Evolutionary conservation across 2,888 invertebrate genomes (phyloP), one percentile per base, ranked within the genome.

Genomic region (Biston betularia): DNA sequence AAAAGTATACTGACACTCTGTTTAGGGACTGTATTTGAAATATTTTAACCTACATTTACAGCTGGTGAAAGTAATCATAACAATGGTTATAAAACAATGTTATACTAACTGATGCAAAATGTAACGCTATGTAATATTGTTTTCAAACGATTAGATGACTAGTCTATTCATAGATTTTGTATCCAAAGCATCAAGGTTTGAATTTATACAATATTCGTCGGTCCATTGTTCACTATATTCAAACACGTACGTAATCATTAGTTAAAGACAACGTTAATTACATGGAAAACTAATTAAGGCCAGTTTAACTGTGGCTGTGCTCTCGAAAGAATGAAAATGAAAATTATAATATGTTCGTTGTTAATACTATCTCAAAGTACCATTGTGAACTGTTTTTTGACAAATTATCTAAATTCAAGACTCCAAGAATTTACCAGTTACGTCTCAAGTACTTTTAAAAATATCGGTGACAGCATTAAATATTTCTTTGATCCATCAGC

Each of bases 381-480:
- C 65, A 68, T 65, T 69, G 81, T 79, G 3, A 70, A 70, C 35
- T 78, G 84, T 68, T 38, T 75, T 7, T 44, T 85, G n/a, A 64
- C 81, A 6, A 75, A 81, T 12, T 66, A 55, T 7, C 8, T 87
- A 38, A 14, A 69, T 9, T 42, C 53, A 7, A 84, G 79, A 76
- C 63, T 62, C n/a, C 53, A 38, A 42, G 44, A 42, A n/a, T 42
- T 66, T 7, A n/a, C 53, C 24, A 45, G 24, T 15, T 57, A 42
- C n/a, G 0, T 66, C 0, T 9, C 45, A 14, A 35, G 42, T 10
- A 44, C 57, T n/a, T 53, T 53, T 12, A 12, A 48, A 34, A 33
- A 58, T 38, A 2, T 66, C 6, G 49, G 49, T 6, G 42, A 45
- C 5, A 52, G 14, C 8, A 15, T 66, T 8, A 57, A 66, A 66